A percentile compares a stretch with the other conserved stretches of the same genome.
Conservation (phyloP, 1,140 invertebrate genomes). For the Papilio helenus region DNA sequence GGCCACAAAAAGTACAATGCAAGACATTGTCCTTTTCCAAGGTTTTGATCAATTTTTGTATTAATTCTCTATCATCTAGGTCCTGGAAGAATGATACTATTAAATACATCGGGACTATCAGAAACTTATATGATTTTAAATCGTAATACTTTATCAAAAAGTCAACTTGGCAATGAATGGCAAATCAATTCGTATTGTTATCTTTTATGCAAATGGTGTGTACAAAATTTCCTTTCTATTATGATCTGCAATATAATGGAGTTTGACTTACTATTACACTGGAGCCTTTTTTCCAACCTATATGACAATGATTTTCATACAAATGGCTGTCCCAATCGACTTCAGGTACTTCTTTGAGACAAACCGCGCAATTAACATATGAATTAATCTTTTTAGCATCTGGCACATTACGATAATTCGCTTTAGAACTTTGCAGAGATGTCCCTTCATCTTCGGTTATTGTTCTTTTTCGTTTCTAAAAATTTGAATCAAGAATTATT, state of each 20-base stretch:
- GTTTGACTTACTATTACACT: constrained; percentile 55
- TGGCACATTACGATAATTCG: constrained; percentile 2
- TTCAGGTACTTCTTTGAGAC: constrained; percentile 45
- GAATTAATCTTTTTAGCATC: constrained; percentile 32
- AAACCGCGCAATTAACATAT: constrained; percentile 53
- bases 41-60: constrained; percentile 38
- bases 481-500: background rate
- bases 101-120: background rate
- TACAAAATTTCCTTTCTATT: too few relatives aligned
- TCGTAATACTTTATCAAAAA: background rate
- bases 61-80: constrained; percentile 35
- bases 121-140: background rate
- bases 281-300: constrained; percentile 56
- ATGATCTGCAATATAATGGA: too few relatives aligned
- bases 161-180: too few relatives aligned
- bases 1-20: constrained; percentile 47
- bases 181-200: too few relatives aligned
- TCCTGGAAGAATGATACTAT: constrained; percentile 40
- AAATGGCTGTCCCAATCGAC: constrained; percentile 55
- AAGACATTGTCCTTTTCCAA: constrained; percentile 41
- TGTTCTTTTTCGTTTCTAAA: constrained; percentile 19
- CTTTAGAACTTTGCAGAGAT: background rate
- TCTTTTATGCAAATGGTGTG: too few relatives aligned
- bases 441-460: background rate
- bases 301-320: constrained; percentile 49